A percentile compares a stretch with the other conserved stretches of the same genome.
phyloP scores from a whole-genome alignment of 2,797 vertebrate genomes.

The Sarcophilus harrisii region DNA sequence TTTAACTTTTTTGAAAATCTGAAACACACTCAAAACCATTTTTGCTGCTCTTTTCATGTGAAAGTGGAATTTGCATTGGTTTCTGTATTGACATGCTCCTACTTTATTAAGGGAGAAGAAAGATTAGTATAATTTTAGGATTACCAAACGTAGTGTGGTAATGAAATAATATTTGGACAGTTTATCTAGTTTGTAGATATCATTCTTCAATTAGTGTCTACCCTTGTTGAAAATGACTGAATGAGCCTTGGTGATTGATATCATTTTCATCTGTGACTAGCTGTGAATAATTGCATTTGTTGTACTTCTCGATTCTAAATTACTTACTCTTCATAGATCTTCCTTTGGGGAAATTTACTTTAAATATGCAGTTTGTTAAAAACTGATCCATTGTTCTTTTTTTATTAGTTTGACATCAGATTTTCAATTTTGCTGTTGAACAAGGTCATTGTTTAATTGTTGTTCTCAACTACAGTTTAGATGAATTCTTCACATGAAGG shows the following conservation, averaged over 20 bases:
- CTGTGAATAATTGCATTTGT: slow-evolving; percentile 71
- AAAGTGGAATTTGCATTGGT: slow-evolving; percentile 69
- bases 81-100: slow-evolving; percentile 66
- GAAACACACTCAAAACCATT: slow-evolving; percentile 61
- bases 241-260: slow-evolving; percentile 62
- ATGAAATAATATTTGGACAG: slow-evolving; percentile 69
- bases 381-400: too few species aligned
- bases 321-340: slow-evolving; percentile 68
- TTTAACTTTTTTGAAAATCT: too few species aligned
- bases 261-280: slow-evolving; percentile 80
- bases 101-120: slow-evolving; percentile 69
- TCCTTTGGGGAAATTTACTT: slow-evolving; percentile 76
- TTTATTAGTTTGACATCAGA: too few species aligned
- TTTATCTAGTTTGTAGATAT: slow-evolving; percentile 72
- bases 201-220: slow-evolving; percentile 73
- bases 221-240: slow-evolving; percentile 67
- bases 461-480: too few species aligned
- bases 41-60: slow-evolving; percentile 68
- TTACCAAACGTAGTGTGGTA: slow-evolving; percentile 62
- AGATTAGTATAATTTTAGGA: slow-evolving; percentile 63
- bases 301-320: slow-evolving; percentile 77
- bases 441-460: too few species aligned
- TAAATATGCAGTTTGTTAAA: slow-evolving; percentile 64
- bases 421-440: too few species aligned
- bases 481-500: too few species aligned